Evolutionary conservation across 2,888 invertebrate genomes (phyloP), one percentile per base, ranked within the genome.

Genomic region (Noctua janthe): DNA sequence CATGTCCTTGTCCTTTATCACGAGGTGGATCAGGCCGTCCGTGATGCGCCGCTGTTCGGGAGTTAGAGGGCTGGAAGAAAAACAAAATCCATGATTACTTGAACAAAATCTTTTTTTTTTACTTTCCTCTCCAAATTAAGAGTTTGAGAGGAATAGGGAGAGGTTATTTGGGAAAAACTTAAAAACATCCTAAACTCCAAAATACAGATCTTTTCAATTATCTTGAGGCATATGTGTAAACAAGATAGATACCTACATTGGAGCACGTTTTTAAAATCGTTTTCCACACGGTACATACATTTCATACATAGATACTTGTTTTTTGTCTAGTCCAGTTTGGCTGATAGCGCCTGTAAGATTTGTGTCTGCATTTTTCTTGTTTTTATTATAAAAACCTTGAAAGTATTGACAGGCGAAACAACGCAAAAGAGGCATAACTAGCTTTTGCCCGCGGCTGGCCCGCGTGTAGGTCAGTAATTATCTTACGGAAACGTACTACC

Each of bases 1-100:
- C 95, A 99, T 98, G 95, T 99, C 99, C 94, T 99, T 99, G 96
- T 99, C 99, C 97, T 99, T 99, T 23, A 99, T 97, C 87, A 99
- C 98, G 92, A 99, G 98, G 87, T 98, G 97, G 79, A 99, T 94
- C 87, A 99, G 95, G 0, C 98, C 99, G 88, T 98, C 98, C 62
- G 97, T 92, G 13, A 97, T 91, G 62, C 96, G 96, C 76, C 98
- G 98, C 94, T 99, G 99, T 78, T 98, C 98, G n/a, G 97, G 94
- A 7, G 97, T 97, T 66, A 99, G 95, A 71, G 97, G 97, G 91
- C 98, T 98, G 86, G 69, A 82, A 80, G 1, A 47, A 51, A 80
- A 66, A 29, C 29, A 1, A n/a, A 2, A 0, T 10, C 6, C 15
- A 49, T n/a, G 23, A 11, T 47, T 77, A 17, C 54, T 54, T 39